A percentile compares a stretch with the other conserved stretches of the same genome.
These are phyloP conservation scores for Neuroterus valhalla DNA, from an alignment of 1,140 invertebrate species.

Conservation along the genomic window DNA sequence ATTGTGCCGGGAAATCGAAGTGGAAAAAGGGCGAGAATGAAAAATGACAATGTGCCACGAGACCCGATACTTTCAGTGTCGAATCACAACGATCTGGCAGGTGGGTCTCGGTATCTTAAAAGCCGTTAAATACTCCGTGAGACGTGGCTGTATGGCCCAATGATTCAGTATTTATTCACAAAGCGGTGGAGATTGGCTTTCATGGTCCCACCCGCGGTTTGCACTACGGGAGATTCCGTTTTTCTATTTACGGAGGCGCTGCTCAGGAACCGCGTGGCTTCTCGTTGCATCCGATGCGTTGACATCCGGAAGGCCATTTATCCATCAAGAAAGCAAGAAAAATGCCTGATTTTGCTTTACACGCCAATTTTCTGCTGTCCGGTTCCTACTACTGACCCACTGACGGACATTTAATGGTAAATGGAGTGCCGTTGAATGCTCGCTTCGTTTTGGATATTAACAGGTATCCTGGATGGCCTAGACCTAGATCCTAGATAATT, in stretches of 20 bases:
- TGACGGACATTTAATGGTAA: conserved; percentile 37
- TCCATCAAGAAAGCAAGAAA: conserved; percentile 35
- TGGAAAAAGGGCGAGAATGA: conserved; percentile 60
- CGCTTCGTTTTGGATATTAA: background rate
- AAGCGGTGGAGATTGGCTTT: conserved; percentile 66
- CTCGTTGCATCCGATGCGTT: conserved; percentile 38
- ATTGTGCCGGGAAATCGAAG: conserved; percentile 64
- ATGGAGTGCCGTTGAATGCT: background rate
- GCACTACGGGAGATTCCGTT: conserved; percentile 60
- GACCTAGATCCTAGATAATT: background rate
- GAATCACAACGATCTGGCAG: conserved; percentile 23
- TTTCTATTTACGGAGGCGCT: conserved; percentile 32
- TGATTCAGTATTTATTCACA: conserved; percentile 71
- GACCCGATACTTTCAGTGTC: conserved; percentile 38
- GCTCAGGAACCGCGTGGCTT: conserved; percentile 37
- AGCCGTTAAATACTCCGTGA: conserved; percentile 64
- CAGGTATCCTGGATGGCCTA: background rate
- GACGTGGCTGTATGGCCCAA: conserved; percentile 47
- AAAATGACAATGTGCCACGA: conserved; percentile 58
- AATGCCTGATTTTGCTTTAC: conserved; percentile 19
- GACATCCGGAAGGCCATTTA: conserved; percentile 56
- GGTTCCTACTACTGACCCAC: conserved; percentile 49
- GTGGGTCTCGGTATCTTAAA: conserved; percentile 51
- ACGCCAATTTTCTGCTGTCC: conserved; percentile 23
- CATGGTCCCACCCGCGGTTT: conserved; percentile 54